These are phyloP conservation scores for Aproaerema taeniolella DNA, from an alignment of 2,888 invertebrate genomes.

Conservation along the genomic window DNA sequence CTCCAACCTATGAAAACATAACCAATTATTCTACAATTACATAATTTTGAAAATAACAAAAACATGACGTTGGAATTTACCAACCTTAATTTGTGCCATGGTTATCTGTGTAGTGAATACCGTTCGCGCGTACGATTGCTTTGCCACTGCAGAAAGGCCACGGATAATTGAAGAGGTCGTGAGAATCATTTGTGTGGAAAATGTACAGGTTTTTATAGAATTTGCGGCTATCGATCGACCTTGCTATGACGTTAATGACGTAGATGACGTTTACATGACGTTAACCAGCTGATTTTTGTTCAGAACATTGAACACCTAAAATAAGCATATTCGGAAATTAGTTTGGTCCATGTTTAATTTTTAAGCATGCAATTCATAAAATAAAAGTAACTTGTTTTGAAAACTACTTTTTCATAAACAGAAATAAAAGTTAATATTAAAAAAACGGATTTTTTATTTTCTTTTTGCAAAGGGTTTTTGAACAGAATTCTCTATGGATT, in stretches of 20 bases:
- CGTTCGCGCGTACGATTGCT: conserved; percentile 51
- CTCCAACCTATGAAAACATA: conserved; percentile 83
- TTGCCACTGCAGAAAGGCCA: conserved; percentile 53
- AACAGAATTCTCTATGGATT: too few species aligned
- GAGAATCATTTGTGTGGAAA: conserved; percentile 58
- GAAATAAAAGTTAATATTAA: too few species aligned
- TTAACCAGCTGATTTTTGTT: conserved; percentile 9
- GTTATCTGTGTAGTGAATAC: conserved; percentile 50
- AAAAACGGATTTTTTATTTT: too few species aligned
- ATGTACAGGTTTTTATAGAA: conserved; percentile 37
- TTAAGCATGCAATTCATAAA: too few species aligned
- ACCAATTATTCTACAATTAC: conserved; percentile 39
- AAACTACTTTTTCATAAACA: too few species aligned
- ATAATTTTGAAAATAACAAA: conserved; percentile 35
- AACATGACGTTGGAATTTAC: conserved; percentile 10
- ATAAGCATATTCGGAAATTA: too few species aligned
- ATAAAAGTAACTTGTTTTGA: too few species aligned
- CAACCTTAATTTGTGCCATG: conserved; percentile 70
- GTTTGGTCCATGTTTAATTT: too few species aligned
- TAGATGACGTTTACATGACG: conserved; percentile 5
- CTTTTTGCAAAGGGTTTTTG: too few species aligned
- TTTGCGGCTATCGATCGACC: conserved; percentile 10
- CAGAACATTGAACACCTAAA: background rate
- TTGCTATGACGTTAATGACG: too few species aligned
- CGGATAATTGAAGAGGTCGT: conserved; percentile 53